Evolutionary conservation across 2,888 invertebrate genomes (phyloP).

Genomic region (Dilophus febrilis): DNA sequence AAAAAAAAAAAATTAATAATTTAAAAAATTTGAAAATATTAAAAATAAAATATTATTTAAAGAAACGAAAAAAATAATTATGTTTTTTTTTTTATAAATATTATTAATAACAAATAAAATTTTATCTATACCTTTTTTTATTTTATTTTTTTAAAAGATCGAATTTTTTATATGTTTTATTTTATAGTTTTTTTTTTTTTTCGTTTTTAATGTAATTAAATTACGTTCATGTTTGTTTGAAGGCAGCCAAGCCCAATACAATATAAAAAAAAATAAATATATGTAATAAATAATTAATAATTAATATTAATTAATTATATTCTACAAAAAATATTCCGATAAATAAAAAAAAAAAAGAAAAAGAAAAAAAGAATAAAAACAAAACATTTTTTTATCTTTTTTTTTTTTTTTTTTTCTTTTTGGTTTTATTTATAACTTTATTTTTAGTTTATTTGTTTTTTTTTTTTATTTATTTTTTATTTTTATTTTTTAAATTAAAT

Average conservation of each 20-base stretch:
- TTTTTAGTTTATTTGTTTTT: background rate
- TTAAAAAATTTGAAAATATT: slow-evolving; percentile 6
- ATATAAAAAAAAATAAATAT: slow-evolving; percentile 1
- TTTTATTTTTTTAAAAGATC: no score
- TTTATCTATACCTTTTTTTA: no score
- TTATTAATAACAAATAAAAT: background rate
- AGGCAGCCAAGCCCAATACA: slow-evolving; percentile 1
- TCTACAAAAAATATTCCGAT: no score
- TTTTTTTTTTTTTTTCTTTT: slow-evolving; percentile 1
- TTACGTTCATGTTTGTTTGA: no score
- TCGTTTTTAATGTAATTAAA: background rate
- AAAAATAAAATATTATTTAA: background rate
- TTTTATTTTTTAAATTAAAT: slow-evolving; percentile 1
- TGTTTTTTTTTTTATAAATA: background rate
- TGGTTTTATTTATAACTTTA: no score
- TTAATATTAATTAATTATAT: no score
- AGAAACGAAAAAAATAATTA: background rate
- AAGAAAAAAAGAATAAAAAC: no score
- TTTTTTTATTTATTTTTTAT: background rate
- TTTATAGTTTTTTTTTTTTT: background rate
- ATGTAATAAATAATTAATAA: background rate
- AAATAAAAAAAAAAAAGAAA: no score
- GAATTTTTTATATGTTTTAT: slow-evolving; percentile 1
- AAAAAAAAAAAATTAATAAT: no score
- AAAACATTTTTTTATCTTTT: background rate